Evolutionary conservation across 2,888 invertebrate genomes (phyloP).

Genomic region (Enchytraeus crypticus): DNA sequence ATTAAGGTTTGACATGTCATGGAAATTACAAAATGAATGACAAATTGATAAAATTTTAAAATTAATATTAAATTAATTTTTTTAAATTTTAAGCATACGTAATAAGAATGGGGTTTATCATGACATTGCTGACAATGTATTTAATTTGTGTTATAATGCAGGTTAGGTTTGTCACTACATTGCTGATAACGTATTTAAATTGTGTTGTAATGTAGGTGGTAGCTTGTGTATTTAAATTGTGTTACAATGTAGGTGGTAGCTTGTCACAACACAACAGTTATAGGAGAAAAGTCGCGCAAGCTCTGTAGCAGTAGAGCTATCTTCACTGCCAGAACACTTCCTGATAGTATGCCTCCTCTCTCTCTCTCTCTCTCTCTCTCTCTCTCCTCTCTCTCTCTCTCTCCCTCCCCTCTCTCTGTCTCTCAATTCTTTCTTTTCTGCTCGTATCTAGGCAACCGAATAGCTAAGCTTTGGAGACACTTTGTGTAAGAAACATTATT

Average conservation of each 20-base stretch:
- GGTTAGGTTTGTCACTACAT: too few species aligned
- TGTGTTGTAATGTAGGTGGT: neutral
- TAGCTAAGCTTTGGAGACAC: too few species aligned
- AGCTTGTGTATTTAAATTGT: neutral
- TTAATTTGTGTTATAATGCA: too few species aligned
- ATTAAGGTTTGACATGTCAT: too few species aligned
- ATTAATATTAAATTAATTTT: too few species aligned
- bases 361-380: neutral
- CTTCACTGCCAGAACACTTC: constrained; percentile 41
- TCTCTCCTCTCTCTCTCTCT: neutral
- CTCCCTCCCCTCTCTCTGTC: neutral
- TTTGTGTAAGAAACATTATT: too few species aligned
- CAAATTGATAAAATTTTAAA: too few species aligned
- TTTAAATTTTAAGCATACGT: too few species aligned
- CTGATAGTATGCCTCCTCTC: constrained; percentile 46
- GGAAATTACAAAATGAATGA: too few species aligned
- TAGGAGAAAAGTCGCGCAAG: constrained; percentile 30
- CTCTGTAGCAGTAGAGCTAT: constrained; percentile 47
- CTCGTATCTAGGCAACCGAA: neutral
- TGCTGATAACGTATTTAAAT: neutral
- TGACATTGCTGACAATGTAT: too few species aligned
- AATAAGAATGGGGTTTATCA: too few species aligned
- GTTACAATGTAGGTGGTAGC: constrained; percentile 30
- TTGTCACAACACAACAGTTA: constrained; percentile 42
- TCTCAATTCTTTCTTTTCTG: neutral